phyloP scores from a whole-genome alignment of 2,888 invertebrate genomes.

The Allolobophora icterica region DNA sequence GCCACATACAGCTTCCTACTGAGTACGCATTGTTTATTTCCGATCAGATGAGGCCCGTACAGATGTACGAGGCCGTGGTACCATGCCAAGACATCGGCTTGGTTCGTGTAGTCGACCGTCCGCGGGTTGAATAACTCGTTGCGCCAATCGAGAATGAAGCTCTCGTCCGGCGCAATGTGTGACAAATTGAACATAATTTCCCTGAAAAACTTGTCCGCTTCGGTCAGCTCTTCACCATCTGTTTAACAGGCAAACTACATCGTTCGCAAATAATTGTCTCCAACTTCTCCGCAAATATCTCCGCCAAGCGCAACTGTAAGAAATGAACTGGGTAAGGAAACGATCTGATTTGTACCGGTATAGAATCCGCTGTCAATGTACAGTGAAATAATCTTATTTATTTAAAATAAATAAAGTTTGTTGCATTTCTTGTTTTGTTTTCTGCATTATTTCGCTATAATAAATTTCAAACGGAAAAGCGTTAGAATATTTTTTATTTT shows the following conservation, averaged over 20 bases:
- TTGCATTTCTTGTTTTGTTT: no score
- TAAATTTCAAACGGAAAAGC: neutral
- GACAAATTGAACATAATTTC: neutral
- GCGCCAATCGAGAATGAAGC: conserved; percentile 34
- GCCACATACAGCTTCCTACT: neutral
- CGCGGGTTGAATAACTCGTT: conserved; percentile 39
- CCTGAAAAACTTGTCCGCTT: neutral
- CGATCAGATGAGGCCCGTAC: conserved; percentile 39
- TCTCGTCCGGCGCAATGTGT: neutral
- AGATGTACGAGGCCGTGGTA: conserved; percentile 35
- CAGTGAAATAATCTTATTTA: neutral
- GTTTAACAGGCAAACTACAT: neutral
- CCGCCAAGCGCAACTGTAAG: neutral
- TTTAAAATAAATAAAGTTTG: neutral
- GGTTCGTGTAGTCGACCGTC: conserved; percentile 41
- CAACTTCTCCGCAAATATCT: neutral
- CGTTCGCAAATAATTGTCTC: neutral
- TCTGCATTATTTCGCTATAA: neutral
- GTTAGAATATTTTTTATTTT: neutral
- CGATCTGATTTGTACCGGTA: neutral
- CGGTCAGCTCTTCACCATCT: neutral
- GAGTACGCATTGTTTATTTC: conserved; percentile 17
- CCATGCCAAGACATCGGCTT: conserved; percentile 38
- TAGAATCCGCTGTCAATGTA: neutral
- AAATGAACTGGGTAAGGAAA: neutral